Percentiles rank a stretch among this genome's conserved stretches.
phyloP scores from a whole-genome alignment of 2,888 invertebrate species.

The Drosophila borborema region DNA sequence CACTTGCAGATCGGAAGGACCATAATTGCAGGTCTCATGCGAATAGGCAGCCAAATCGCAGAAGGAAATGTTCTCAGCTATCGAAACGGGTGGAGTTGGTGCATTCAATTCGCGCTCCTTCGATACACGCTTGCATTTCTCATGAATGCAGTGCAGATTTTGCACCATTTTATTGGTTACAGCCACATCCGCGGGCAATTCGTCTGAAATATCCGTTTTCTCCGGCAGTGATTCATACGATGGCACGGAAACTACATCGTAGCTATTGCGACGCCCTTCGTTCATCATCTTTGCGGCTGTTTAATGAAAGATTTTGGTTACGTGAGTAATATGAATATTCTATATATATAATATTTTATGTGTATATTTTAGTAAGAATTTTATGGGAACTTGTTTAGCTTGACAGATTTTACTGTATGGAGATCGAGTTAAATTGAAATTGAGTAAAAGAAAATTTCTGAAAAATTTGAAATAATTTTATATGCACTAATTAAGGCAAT shows the following conservation, averaged over 20 bases:
- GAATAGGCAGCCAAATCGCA: not conserved
- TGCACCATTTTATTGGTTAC: constrained; percentile 28
- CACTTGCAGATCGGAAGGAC: not conserved
- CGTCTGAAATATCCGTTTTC: not conserved
- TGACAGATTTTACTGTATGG: not conserved
- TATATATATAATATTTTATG: not conserved
- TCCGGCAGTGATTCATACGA: constrained; percentile 13
- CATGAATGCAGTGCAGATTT: not conserved
- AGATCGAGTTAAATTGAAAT: too few species aligned
- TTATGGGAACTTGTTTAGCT: not conserved
- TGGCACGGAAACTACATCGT: constrained; percentile 35
- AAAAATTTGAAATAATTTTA: too few species aligned
- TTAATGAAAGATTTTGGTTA: not conserved
- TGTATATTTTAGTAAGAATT: not conserved
- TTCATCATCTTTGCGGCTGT: constrained; percentile 2
- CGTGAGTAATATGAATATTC: not conserved
- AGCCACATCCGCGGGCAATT: accelerated
- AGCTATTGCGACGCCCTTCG: constrained; percentile 18
- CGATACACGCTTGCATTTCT: accelerated
- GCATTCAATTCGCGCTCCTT: not conserved
- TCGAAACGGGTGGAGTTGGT: constrained; percentile 24
- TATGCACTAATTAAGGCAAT: too few species aligned
- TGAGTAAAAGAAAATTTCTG: too few species aligned
- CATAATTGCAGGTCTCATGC: not conserved
- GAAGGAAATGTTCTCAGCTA: not conserved